Conservation (phyloP, 2,888 invertebrate genomes). For the Stenodema calcarata region DNA sequence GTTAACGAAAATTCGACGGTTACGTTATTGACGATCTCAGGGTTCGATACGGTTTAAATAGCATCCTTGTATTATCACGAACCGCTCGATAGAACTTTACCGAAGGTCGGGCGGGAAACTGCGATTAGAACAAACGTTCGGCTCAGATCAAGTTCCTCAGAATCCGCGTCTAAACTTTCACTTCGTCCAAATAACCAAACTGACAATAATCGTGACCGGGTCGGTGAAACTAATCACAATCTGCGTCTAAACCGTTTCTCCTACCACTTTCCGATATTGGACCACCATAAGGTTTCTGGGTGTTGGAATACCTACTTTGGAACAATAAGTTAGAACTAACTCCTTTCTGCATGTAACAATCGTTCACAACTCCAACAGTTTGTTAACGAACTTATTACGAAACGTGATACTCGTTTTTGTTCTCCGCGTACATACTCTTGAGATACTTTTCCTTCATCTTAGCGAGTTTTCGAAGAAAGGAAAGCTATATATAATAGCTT, state of each 20-base stretch:
- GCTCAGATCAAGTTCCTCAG: neutral
- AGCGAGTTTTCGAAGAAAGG: too few species aligned
- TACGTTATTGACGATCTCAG: neutral
- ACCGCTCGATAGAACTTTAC: neutral
- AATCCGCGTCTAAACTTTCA: neutral
- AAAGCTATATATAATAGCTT: too few species aligned
- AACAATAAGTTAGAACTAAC: too few species aligned
- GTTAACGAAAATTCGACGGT: too few species aligned
- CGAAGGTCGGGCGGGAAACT: neutral
- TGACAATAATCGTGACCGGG: neutral
- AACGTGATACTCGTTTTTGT: too few species aligned
- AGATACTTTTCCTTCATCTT: too few species aligned
- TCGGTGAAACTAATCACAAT: neutral
- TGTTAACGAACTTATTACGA: too few species aligned
- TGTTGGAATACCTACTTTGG: neutral
- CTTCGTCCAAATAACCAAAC: neutral
- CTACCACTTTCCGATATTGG: neutral
- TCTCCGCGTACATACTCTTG: too few species aligned
- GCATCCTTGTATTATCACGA: neutral
- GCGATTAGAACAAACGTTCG: neutral
- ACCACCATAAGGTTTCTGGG: neutral
- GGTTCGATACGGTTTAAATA: neutral
- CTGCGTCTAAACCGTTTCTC: neutral
- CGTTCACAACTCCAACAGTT: too few species aligned
- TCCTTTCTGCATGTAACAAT: too few species aligned